Percentiles rank a stretch among this genome's conserved stretches.
Conservation (phyloP, 1,140 invertebrate species). For the Aporrectodea caliginosa region DNA sequence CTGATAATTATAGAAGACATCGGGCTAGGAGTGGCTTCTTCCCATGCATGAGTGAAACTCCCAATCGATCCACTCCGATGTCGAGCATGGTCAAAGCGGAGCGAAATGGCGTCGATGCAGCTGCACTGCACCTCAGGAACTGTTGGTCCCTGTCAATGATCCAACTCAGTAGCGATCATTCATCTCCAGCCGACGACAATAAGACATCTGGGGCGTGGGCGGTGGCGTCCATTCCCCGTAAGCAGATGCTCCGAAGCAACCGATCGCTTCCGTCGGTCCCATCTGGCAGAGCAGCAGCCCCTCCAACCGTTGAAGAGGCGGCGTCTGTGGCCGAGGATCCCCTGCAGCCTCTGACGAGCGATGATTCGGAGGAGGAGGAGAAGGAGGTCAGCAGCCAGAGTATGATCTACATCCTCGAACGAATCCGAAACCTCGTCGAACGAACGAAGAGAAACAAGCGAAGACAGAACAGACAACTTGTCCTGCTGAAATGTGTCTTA, state of each 20-base stretch:
- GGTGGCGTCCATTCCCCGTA: background rate
- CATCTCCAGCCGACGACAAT: background rate
- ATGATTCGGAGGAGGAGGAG: background rate
- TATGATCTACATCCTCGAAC: background rate
- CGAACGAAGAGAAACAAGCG: background rate
- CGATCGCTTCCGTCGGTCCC: background rate
- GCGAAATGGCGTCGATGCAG: too few species aligned
- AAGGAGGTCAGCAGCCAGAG: background rate
- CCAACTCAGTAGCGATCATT: too few species aligned
- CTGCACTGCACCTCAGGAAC: too few species aligned
- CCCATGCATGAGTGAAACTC: too few species aligned
- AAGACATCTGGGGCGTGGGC: too few species aligned
- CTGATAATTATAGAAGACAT: too few species aligned
- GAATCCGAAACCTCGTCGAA: background rate
- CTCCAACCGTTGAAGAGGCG: too few species aligned
- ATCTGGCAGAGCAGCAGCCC: too few species aligned
- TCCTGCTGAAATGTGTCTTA: slow-evolving; percentile 21
- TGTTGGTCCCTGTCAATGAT: background rate
- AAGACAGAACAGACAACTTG: background rate
- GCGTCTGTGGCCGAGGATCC: too few species aligned
- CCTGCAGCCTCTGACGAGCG: background rate
- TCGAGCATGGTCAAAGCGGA: too few species aligned
- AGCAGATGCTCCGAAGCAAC: background rate
- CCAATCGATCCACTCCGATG: too few species aligned
- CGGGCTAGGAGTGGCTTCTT: too few species aligned